These are phyloP conservation scores for Pyxicephalus adspersus DNA, from an alignment of 2,113 vertebrate genomes.

Conservation along the genomic window DNA sequence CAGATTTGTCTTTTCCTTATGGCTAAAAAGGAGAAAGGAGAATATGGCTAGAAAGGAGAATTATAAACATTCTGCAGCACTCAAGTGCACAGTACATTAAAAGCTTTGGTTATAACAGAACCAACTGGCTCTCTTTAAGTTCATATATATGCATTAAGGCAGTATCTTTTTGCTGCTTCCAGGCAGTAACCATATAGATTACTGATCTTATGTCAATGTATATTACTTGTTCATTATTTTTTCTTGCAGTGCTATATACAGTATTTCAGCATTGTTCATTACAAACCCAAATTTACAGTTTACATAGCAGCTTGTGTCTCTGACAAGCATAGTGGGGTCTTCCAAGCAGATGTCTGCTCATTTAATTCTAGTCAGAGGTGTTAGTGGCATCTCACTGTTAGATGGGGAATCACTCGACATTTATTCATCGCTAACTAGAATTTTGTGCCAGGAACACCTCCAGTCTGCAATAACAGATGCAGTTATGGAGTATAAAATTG, in stretches of 20 bases:
- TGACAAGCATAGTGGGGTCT: not conserved
- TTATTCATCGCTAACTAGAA: slow-evolving; percentile 50
- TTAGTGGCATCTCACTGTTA: slow-evolving; percentile 36
- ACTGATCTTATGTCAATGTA: no score
- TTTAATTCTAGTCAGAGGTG: slow-evolving; percentile 46
- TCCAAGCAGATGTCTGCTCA: slow-evolving; percentile 23
- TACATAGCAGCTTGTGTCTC: not conserved
- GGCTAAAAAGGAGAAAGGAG: no score
- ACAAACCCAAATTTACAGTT: not conserved
- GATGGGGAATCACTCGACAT: slow-evolving; percentile 40
- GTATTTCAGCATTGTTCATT: not conserved
- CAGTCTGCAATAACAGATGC: slow-evolving; percentile 44
- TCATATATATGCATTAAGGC: no score
- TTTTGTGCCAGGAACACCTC: slow-evolving; percentile 42
- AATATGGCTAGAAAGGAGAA: no score
- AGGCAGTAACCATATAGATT: no score
- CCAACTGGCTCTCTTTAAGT: no score
- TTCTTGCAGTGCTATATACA: not conserved
- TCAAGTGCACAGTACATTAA: no score
- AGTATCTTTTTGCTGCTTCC: no score
- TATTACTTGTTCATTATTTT: no score
- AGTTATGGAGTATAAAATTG: slow-evolving; percentile 38
- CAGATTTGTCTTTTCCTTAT: no score
- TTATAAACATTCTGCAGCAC: no score
- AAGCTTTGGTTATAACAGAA: no score